phyloP scores from a whole-genome alignment of 2,113 vertebrate genomes.

The Scatophagus argus region DNA sequence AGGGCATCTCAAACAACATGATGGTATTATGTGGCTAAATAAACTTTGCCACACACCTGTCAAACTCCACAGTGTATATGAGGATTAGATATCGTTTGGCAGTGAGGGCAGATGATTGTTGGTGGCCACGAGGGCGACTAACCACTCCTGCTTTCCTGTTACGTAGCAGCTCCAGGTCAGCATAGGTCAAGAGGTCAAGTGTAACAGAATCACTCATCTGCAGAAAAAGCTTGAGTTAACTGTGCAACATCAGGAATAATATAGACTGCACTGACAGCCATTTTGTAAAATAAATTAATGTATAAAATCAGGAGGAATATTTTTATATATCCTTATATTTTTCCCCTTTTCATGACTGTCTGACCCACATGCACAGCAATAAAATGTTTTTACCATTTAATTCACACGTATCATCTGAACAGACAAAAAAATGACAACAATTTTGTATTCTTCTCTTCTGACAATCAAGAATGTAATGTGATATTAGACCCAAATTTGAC shows the following conservation, averaged over 20 bases:
- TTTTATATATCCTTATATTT: background rate
- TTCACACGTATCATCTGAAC: background rate
- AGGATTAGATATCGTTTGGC: slow-evolving; percentile 95
- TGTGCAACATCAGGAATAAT: background rate
- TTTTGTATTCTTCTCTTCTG: background rate
- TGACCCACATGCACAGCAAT: background rate
- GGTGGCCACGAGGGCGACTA: slow-evolving; percentile 77
- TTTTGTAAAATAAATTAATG: too few species aligned
- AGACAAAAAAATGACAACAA: background rate
- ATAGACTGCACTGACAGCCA: background rate
- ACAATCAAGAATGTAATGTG: background rate
- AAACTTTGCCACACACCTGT: slow-evolving; percentile 83
- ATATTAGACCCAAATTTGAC: background rate
- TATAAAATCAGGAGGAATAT: too few species aligned
- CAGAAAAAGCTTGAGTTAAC: slow-evolving; percentile 20
- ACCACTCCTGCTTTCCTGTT: slow-evolving; percentile 87
- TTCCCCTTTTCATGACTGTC: background rate
- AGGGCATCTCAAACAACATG: background rate
- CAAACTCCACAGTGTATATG: slow-evolving; percentile 95
- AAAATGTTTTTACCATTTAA: background rate
- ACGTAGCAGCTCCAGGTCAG: slow-evolving; percentile 90
- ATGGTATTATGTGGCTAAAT: background rate
- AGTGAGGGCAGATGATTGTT: slow-evolving; percentile 86
- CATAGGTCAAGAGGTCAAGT: slow-evolving; percentile 93
- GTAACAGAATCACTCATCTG: slow-evolving; percentile 93